Conservation (phyloP, 2,797 vertebrate species). For the Eulemur rubriventer region DNA sequence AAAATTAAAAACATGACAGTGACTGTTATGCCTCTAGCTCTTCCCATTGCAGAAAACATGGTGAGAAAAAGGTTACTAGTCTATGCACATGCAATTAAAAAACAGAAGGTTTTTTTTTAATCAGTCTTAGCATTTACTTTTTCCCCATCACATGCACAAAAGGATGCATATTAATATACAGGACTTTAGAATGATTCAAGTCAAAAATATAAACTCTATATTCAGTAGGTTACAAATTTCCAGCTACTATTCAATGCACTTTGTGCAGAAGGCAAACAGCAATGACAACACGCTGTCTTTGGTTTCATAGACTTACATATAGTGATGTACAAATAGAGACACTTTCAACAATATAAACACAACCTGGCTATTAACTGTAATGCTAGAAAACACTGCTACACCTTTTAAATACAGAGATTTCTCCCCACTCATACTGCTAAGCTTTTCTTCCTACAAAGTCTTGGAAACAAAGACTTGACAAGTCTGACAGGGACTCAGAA, state of each 20-base stretch:
- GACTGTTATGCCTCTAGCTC: not conserved
- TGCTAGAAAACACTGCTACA: conserved; percentile 5
- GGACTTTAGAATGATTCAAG: not conserved
- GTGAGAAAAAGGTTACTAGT: not conserved
- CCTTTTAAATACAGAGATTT: conserved; percentile 47
- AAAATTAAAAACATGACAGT: not conserved
- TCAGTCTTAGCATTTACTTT: not conserved
- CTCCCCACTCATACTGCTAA: not conserved
- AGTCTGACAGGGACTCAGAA: conserved; percentile 46
- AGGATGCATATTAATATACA: not conserved
- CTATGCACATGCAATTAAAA: not conserved
- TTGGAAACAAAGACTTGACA: conserved; percentile 50
- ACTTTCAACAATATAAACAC: conserved; percentile 40
- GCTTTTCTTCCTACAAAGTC: conserved; percentile 38
- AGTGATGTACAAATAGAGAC: conserved; percentile 41
- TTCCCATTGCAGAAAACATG: not conserved
- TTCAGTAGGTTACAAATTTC: not conserved
- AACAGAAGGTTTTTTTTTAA: not conserved
- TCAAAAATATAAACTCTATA: not conserved
- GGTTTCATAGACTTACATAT: not conserved
- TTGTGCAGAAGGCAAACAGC: not conserved
- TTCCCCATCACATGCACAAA: not conserved
- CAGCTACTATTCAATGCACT: not conserved
- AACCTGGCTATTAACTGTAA: not conserved
- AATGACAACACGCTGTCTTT: not conserved